These are phyloP conservation scores for Pheosia gnoma DNA, from an alignment of 2,888 invertebrate species.

Conservation along the genomic window DNA sequence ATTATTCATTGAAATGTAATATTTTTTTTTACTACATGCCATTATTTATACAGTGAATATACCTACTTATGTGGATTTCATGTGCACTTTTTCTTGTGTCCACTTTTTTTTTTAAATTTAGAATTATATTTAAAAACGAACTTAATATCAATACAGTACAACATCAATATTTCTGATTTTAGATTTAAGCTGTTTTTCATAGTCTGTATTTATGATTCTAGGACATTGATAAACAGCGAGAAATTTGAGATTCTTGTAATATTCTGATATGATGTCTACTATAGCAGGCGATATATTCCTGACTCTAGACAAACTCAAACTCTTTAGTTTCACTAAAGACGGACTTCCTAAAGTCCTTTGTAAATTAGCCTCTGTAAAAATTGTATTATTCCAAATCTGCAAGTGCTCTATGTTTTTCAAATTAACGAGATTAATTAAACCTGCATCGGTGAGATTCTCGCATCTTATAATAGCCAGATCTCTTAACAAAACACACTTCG, in stretches of 20 bases:
- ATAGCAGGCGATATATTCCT: conserved; percentile 66
- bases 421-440: conserved; percentile 55
- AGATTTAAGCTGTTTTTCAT: conserved; percentile 70
- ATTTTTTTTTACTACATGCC: conserved; percentile 41
- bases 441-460: conserved; percentile 69
- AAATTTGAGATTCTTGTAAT: conserved; percentile 71
- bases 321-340: conserved; percentile 56
- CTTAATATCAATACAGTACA: conserved; percentile 59
- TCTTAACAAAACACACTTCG: conserved; percentile 60
- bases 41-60: conserved; percentile 50
- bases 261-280: conserved; percentile 71
- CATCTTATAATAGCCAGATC: conserved; percentile 73
- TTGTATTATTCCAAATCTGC: conserved; percentile 75
- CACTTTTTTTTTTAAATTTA: neutral
- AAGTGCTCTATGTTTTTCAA: conserved; percentile 60
- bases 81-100: conserved; percentile 28
- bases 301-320: conserved; percentile 73
- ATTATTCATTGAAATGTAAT: conserved; percentile 21
- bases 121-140: neutral
- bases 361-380: conserved; percentile 65
- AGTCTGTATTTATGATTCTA: conserved; percentile 66
- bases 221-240: conserved; percentile 76
- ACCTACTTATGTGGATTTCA: conserved; percentile 41
- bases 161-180: conserved; percentile 76
- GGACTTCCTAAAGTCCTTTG: conserved; percentile 59